These are phyloP conservation scores for Epicampocera succincta DNA, from an alignment of 2,888 invertebrate genomes.

Conservation along the genomic window DNA sequence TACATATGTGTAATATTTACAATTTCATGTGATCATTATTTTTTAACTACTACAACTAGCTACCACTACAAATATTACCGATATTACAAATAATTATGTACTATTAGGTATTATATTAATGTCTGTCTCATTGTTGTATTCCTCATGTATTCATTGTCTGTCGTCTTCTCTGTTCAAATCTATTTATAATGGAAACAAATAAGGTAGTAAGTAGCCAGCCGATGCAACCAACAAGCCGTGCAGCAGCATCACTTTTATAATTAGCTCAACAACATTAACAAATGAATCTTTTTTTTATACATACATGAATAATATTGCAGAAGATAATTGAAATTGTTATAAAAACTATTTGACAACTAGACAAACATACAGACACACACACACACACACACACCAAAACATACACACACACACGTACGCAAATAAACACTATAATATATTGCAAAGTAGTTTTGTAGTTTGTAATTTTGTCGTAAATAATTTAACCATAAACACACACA, in stretches of 20 bases:
- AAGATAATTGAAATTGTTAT: constrained; percentile 12
- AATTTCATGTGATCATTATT: constrained; percentile 4
- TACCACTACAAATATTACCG: constrained; percentile 9
- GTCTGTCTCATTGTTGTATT: constrained; percentile 33
- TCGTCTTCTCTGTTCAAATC: constrained; percentile 21
- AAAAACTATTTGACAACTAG: constrained; percentile 14
- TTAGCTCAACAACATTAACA: constrained; percentile 41
- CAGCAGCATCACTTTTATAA: constrained; percentile 40
- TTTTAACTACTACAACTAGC: not conserved
- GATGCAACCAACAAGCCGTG: constrained; percentile 21
- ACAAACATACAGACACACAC: constrained; percentile 13
- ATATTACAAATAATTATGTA: constrained; percentile 13
- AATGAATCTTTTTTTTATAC: constrained; percentile 38
- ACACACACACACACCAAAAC: constrained; percentile 14
- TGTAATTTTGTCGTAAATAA: constrained; percentile 66
- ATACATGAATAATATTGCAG: constrained; percentile 38
- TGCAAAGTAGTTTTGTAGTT: constrained; percentile 68
- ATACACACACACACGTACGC: not conserved
- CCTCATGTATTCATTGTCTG: not conserved
- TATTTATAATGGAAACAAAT: not conserved
- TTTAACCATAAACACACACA: constrained; percentile 53
- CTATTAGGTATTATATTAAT: constrained; percentile 8
- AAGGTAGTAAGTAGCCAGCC: constrained; percentile 24
- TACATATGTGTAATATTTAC: constrained; percentile 36
- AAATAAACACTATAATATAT: constrained; percentile 61